Base-by-base conservation (phyloP, 2,113 vertebrate genomes). In the Hippocampus mohnikei region DNA sequence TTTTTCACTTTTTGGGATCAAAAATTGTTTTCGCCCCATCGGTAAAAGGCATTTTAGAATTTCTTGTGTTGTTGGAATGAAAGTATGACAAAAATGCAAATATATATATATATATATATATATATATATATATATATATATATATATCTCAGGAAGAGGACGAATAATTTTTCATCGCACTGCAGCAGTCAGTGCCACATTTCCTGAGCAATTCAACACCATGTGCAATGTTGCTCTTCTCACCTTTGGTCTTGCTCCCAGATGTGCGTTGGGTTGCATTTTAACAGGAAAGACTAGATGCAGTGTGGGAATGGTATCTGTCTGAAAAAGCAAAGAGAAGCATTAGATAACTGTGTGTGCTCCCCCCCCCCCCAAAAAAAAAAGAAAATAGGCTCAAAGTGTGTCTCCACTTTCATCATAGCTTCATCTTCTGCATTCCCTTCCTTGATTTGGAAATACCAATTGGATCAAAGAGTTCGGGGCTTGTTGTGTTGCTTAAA, bases 251-350 rank as follows among this genome's bases (percentile, higher is more conserved):
- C 78, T 66, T 2, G 88, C 81, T 74, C 83, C 86, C 12, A 74
- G 90, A 15, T 78, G 75, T 25, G n/a, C 27, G 48, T 58, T 78
- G 4, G 81, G 37, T 33, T 81, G 73, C 63, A n/a, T 84, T 89
- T 81, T 94, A 16, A 83, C 41, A 0, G 80, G 84, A 82, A 94
- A 96, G 0, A 99, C 95, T 77, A 98, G 84, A 76, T 99, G 97
- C 78, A 99, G 72, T 15, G 89, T 94, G 23, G 95, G 94, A 71
- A 91, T 64, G n/a, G 72, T 74, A 67, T 94, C 94, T 0, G 90
- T 85, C 94, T 96, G 86, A 27, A n/a, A 79, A 83, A 83, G 5
- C 9, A 3, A 1, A 79, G 25, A 79, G 8, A 76, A 66, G 8
- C 21, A 23, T 78, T 58, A 81, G n/a, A 68, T 33, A 73, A 1